Evolutionary conservation across 53 echinoderm and acorn worm species (phyloP).

Genomic region (Echinometra lucunter): DNA sequence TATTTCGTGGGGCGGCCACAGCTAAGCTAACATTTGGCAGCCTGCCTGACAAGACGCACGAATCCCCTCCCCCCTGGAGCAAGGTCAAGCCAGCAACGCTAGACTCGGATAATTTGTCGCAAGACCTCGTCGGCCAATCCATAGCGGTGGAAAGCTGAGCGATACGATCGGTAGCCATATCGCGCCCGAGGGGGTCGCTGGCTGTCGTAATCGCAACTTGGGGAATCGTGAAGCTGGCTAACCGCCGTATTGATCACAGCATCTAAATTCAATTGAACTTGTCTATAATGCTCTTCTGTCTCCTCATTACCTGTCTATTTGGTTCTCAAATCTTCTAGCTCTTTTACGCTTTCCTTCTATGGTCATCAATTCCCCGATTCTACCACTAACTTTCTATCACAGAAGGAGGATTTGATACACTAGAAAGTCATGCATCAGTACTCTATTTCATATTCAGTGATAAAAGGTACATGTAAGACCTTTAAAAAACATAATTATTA

Average conservation of each 20-base stretch:
- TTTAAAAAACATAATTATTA: neutral
- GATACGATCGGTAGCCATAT: conserved; percentile 46
- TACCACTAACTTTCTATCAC: conserved; percentile 14
- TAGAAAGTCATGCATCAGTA: neutral
- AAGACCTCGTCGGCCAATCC: conserved; percentile 25
- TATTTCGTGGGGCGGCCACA: conserved; percentile 17
- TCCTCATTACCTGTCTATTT: conserved; percentile 32
- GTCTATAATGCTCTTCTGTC: conserved; percentile 17
- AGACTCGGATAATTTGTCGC: conserved; percentile 61
- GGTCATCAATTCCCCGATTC: neutral
- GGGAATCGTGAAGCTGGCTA: conserved; percentile 42
- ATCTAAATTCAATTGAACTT: conserved; percentile 61
- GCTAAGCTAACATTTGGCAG: conserved; percentile 56
- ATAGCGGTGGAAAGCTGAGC: conserved; percentile 19
- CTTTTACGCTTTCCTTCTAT: neutral
- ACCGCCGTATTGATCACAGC: conserved; percentile 65
- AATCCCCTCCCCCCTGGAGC: conserved; percentile 66
- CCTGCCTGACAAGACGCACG: conserved; percentile 6
- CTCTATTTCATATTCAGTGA: neutral
- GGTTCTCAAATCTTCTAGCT: neutral
- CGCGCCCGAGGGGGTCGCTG: conserved; percentile 63
- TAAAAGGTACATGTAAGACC: neutral
- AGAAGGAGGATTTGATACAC: neutral
- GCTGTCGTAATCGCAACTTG: conserved; percentile 66
- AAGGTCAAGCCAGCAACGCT: conserved; percentile 40